These are phyloP conservation scores for Torymus tubicola DNA, from an alignment of 2,888 invertebrate genomes.

Conservation along the genomic window DNA sequence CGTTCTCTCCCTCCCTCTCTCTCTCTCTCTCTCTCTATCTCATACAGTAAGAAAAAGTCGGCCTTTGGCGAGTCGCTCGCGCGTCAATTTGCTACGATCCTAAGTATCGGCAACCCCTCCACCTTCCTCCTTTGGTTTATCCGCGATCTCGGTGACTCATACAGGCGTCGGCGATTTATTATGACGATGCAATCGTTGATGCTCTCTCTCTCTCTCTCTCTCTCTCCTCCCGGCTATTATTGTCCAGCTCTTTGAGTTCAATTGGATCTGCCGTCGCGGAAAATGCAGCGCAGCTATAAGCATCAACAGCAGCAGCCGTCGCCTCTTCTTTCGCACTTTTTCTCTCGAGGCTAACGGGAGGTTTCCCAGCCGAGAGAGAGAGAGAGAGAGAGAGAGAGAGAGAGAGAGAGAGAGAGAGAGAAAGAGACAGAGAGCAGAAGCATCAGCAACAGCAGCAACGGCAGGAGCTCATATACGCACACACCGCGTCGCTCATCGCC, in stretches of 20 bases:
- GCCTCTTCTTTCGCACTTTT: background rate
- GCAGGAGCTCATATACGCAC: no score
- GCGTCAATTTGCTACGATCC: constrained; percentile 59
- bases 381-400: no score
- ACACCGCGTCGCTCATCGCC: constrained; percentile 46
- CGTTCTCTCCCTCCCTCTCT: background rate
- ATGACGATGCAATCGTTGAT: constrained; percentile 39
- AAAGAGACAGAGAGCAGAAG: background rate
- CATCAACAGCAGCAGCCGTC: background rate
- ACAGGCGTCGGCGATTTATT: constrained; percentile 42
- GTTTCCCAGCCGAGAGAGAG: constrained; percentile 42
- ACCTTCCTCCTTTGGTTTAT: constrained; percentile 32
- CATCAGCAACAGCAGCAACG: background rate
- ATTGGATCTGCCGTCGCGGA: constrained; percentile 25
- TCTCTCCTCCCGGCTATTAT: constrained; percentile 44
- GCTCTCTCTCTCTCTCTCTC: no score
- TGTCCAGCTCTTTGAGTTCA: constrained; percentile 23
- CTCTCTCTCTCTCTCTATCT: background rate
- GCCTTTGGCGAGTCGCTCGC: constrained; percentile 39
- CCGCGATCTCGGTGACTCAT: constrained; percentile 56
- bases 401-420: no score
- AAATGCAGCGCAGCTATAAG: no score
- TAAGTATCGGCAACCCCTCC: constrained; percentile 36
- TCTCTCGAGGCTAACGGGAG: constrained; percentile 44
- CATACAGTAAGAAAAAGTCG: background rate